Conservation (phyloP, 2,888 invertebrate species). For the Selenia dentaria region DNA sequence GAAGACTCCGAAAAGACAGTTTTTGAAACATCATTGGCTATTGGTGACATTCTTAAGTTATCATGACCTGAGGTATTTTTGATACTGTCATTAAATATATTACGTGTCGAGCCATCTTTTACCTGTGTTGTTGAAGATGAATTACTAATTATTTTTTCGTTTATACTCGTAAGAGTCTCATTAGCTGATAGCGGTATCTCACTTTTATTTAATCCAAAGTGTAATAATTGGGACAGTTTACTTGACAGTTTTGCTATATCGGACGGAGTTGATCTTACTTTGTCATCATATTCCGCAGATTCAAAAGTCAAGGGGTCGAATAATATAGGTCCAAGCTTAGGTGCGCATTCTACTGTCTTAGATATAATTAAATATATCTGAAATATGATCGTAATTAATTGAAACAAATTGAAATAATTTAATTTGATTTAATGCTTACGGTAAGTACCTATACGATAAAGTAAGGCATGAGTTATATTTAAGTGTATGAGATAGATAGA, state of each 20-base stretch:
- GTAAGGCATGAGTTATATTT: too few relatives aligned
- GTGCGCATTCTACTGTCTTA: conserved; percentile 43
- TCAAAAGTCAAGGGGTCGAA: conserved; percentile 47
- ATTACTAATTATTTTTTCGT: background rate
- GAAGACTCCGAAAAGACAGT: background rate
- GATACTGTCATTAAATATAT: background rate
- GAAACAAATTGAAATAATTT: too few relatives aligned
- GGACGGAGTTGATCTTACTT: background rate
- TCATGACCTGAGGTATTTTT: background rate
- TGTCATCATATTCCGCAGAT: conserved; percentile 26
- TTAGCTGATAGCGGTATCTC: background rate
- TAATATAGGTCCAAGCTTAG: conserved; percentile 48
- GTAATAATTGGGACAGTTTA: too few relatives aligned
- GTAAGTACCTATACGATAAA: too few relatives aligned
- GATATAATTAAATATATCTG: conserved; percentile 40
- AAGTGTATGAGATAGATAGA: too few relatives aligned
- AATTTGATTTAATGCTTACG: too few relatives aligned
- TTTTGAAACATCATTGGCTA: background rate
- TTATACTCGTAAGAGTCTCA: background rate
- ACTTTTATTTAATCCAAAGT: too few relatives aligned
- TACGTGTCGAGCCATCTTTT: too few relatives aligned
- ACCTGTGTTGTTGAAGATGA: too few relatives aligned
- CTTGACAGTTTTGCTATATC: too few relatives aligned
- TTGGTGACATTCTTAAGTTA: background rate
- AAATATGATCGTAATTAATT: conserved; percentile 20